phyloP scores from a whole-genome alignment of 2,888 invertebrate species.

The Spicauda simplicius region DNA sequence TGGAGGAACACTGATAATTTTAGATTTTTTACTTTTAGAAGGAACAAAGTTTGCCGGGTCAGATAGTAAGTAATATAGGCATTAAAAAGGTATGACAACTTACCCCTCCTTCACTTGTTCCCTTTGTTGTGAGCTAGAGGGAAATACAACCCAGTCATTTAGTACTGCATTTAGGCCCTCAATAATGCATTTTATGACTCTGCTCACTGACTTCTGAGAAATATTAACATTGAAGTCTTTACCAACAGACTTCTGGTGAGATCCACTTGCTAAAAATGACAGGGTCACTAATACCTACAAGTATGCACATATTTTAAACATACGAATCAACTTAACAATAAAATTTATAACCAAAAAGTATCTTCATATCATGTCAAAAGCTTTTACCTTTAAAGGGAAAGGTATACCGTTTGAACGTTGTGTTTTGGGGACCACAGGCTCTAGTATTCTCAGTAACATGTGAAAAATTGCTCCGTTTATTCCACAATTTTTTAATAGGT shows the following conservation, averaged over 20 bases:
- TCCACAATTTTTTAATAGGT: conserved; percentile 59
- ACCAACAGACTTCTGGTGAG: conserved; percentile 61
- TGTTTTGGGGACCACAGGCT: conserved; percentile 62
- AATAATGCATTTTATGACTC: conserved; percentile 60
- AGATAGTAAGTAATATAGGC: no score
- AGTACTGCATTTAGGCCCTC: conserved; percentile 61
- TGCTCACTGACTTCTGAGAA: conserved; percentile 65
- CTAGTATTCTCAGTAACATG: conserved; percentile 56
- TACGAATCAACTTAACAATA: no score
- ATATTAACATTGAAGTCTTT: conserved; percentile 62
- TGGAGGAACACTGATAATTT: no score
- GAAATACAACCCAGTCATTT: conserved; percentile 58
- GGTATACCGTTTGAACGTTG: conserved; percentile 66
- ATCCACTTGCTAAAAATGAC: conserved; percentile 61
- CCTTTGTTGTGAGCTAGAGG: conserved; percentile 52
- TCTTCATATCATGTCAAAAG: no score
- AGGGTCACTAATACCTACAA: conserved; percentile 60
- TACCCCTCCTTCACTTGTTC: conserved; percentile 63
- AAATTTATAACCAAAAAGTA: no score
- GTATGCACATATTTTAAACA: no score
- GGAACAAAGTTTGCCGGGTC: no score
- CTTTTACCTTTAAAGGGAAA: conserved; percentile 60
- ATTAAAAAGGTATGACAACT: not conserved
- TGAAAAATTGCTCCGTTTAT: conserved; percentile 57
- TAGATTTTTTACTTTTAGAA: no score